phyloP scores from a whole-genome alignment of 2,888 invertebrate species.

The Peribatodes rhomboidaria region DNA sequence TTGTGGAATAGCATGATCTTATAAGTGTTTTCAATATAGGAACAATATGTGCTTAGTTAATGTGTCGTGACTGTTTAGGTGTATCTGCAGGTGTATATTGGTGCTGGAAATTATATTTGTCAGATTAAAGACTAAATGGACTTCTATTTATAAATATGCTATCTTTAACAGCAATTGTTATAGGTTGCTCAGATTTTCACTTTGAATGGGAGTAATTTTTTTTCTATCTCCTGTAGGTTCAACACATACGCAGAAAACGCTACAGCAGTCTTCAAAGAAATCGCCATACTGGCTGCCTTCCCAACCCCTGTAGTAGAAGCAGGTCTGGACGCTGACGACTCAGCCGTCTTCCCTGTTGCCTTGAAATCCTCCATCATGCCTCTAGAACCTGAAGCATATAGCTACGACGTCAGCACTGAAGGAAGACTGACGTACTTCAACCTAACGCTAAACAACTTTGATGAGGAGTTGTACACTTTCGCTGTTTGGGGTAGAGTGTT shows the following conservation, averaged over 20 bases:
- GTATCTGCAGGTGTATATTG: too few relatives aligned
- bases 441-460: constrained; percentile 55
- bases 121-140: too few relatives aligned
- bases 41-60: too few relatives aligned
- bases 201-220: not conserved
- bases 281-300: constrained; percentile 77
- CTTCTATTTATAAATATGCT: too few relatives aligned
- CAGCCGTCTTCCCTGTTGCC: constrained; percentile 81
- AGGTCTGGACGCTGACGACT: constrained; percentile 61
- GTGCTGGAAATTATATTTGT: too few relatives aligned
- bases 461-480: constrained; percentile 77
- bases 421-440: constrained; percentile 52
- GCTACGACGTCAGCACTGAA: constrained; percentile 51
- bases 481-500: constrained; percentile 85
- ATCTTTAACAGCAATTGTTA: too few relatives aligned
- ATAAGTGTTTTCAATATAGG: too few relatives aligned
- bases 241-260: constrained; percentile 68
- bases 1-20: too few relatives aligned
- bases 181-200: too few relatives aligned
- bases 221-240: constrained; percentile 69
- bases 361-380: constrained; percentile 81
- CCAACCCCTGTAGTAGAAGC: constrained; percentile 62
- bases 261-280: constrained; percentile 76
- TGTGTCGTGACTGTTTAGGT: too few relatives aligned
- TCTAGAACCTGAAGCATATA: constrained; percentile 67